These are phyloP conservation scores for Drosophila novamexicana DNA, from an alignment of 1,140 invertebrate genomes.

Conservation along the genomic window DNA sequence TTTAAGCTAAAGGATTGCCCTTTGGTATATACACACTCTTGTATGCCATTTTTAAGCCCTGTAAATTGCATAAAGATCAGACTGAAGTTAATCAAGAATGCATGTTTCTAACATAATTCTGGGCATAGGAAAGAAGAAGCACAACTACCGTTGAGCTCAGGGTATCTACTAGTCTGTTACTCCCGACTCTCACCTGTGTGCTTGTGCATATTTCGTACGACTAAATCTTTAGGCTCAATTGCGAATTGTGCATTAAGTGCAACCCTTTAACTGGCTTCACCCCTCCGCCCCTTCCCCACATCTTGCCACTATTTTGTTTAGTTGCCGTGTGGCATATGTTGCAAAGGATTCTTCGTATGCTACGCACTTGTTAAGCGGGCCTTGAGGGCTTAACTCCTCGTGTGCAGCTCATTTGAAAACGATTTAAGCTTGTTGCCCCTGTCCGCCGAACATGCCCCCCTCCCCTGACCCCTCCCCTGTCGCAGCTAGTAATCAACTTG, in stretches of 20 bases:
- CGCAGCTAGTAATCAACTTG: constrained; percentile 38
- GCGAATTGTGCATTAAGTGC: background rate
- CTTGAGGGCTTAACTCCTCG: constrained; percentile 30
- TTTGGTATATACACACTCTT: too few species aligned
- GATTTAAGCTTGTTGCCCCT: constrained; percentile 40
- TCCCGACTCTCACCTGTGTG: too few species aligned
- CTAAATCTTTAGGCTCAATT: background rate
- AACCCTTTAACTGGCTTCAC: background rate
- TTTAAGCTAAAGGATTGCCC: too few species aligned
- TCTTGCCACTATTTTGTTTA: constrained; percentile 39
- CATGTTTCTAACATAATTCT: too few species aligned
- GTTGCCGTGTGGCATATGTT: constrained; percentile 44
- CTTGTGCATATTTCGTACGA: too few species aligned
- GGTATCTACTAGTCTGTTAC: too few species aligned
- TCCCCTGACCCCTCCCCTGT: background rate
- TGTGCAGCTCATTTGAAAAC: constrained; percentile 50
- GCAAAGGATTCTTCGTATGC: constrained; percentile 8
- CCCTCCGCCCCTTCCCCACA: too few species aligned
- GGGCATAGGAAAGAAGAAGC: too few species aligned
- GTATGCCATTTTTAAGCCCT: too few species aligned
- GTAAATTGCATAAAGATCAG: too few species aligned
- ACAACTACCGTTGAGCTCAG: too few species aligned
- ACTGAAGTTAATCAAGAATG: too few species aligned
- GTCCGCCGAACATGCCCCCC: background rate
- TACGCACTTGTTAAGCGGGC: constrained; percentile 50